Evolutionary conservation across 2,888 invertebrate genomes (phyloP), one percentile per base, ranked within the genome.

Genomic region (Drosophila acutilabella): DNA sequence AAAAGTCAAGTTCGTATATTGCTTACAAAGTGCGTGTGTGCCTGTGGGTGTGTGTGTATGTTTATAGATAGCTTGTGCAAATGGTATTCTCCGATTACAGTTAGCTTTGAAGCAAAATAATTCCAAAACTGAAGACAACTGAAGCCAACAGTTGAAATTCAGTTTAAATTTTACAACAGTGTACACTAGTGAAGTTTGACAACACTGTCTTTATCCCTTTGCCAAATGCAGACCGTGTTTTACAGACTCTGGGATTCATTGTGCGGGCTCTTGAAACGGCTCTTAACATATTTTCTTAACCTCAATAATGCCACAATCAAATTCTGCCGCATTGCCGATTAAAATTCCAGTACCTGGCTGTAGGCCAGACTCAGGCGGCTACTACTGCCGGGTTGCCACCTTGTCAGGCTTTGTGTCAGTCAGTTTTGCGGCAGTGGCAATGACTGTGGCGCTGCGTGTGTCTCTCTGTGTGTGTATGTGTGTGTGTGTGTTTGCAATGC

Each of bases 241-340:
- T 74, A 47, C 45, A 42, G 78, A 71, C 58, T 58, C 54, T 18
- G n/a, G 13, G 40, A 20, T 41, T 41, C 45, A 47, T 33, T 59
- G 59, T 47, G 30, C 20, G 40, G 38, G n/a, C 42, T 50, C 30
- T 59, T 79, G 58, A 41, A 48, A 48, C 20, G 60, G 64, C 71
- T 74, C 70, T 89, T 84, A 71, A 75, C 75, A 87, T 83, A 89
- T 89, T 87, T 89, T 51, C 64, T 68, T 78, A 89, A 74, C 83
- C 83, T 75, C 83, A 87, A 83, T 87, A 87, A 87, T 86, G 88
- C 74, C 74, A 64, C 87, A 88, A 83, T 88, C 87, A 82, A 86
- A 80, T 76, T 74, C 52, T 80, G 87, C 80, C 77, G 87, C 82
- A 83, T 71, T 86, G 83, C 78, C 81, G 85, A 77, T 68, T 86